phyloP scores from a whole-genome alignment of 2,113 vertebrate genomes.

The Cryptotis parvus region DNA sequence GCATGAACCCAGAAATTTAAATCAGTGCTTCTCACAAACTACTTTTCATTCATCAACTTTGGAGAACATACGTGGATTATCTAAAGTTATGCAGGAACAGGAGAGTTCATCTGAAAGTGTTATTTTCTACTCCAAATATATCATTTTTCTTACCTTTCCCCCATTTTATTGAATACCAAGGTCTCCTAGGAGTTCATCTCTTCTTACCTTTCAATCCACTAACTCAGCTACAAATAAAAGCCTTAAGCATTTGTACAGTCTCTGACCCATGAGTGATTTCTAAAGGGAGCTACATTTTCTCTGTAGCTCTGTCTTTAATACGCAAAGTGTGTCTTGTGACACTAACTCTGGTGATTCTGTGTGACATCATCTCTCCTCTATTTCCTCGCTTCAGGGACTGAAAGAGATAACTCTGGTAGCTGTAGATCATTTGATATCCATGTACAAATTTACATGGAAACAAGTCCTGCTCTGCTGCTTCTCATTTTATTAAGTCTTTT shows the following conservation, averaged over 20 bases:
- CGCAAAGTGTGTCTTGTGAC: background rate
- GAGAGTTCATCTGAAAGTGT: background rate
- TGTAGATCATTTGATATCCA: background rate
- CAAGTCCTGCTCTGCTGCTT: rapidly evolving
- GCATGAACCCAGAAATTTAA: background rate
- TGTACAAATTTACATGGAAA: background rate
- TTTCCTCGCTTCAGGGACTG: background rate
- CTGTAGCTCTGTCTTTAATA: background rate
- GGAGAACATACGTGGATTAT: background rate
- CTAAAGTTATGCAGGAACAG: background rate
- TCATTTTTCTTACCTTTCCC: background rate
- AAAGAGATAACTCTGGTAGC: background rate
- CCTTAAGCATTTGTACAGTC: background rate
- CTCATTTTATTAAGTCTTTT: background rate
- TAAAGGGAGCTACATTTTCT: background rate
- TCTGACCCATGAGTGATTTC: background rate
- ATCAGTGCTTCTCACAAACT: background rate
- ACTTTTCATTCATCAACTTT: background rate
- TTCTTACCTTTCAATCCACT: background rate
- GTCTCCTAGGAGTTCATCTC: background rate
- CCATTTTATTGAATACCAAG: background rate
- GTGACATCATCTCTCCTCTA: background rate
- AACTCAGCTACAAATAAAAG: background rate
- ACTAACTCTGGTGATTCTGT: background rate
- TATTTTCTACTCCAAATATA: background rate